Percentiles rank a stretch among this genome's conserved stretches.
phyloP scores from a whole-genome alignment of 2,888 invertebrate species.

The Pycnomerus fuliginosus region DNA sequence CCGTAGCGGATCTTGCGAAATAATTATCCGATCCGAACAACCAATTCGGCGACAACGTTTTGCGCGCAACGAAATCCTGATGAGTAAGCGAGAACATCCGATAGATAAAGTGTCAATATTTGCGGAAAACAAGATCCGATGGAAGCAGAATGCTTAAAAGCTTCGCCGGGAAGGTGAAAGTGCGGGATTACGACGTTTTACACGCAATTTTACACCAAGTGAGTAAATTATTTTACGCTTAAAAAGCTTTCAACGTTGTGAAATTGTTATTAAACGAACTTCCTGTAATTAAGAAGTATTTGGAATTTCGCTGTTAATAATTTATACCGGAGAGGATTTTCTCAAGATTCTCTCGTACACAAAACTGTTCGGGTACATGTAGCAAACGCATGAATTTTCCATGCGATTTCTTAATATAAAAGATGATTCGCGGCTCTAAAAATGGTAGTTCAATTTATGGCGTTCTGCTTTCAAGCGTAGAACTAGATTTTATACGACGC shows the following conservation, averaged over 20 bases:
- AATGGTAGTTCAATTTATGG: no score
- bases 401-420: no score
- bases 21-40: no score
- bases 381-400: no score
- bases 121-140: conserved; percentile 43
- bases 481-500: no score
- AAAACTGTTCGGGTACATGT: no score
- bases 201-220: conserved; percentile 35
- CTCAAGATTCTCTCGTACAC: no score
- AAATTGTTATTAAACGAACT: conserved; percentile 32
- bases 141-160: conserved; percentile 43
- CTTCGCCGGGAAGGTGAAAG: conserved; percentile 39
- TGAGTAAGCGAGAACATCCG: conserved; percentile 29
- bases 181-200: conserved; percentile 41
- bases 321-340: no score
- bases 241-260: conserved; percentile 39
- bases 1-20: no score
- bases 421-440: no score
- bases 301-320: conserved; percentile 19
- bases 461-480: no score
- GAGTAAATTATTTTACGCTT: conserved; percentile 37
- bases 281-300: conserved; percentile 27
- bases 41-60: conserved; percentile 9
- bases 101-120: conserved; percentile 46
- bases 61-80: conserved; percentile 12